Conservation (phyloP, 2,797 vertebrate species). For the Smutsia temminckii region DNA sequence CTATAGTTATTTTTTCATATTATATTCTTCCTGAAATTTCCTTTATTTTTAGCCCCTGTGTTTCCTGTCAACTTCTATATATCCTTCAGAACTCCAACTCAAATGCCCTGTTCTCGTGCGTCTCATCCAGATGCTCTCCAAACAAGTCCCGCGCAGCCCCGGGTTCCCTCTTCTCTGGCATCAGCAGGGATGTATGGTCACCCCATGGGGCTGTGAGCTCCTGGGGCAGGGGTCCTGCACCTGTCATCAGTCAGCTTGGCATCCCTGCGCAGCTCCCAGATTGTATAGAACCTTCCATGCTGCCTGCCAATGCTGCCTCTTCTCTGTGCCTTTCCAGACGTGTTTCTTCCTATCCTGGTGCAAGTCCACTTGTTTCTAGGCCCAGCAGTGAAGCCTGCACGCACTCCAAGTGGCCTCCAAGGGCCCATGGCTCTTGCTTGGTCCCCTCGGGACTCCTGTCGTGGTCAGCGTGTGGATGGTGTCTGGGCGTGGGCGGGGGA, state of each 20-base stretch:
- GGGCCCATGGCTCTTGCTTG: not conserved
- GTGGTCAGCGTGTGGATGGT: fast-evolving
- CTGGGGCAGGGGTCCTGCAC: not conserved
- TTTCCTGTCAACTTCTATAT: not conserved
- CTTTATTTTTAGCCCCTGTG: not conserved
- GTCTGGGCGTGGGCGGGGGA: not conserved
- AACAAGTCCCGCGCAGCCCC: not conserved
- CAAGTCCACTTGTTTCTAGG: not conserved
- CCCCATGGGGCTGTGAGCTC: not conserved
- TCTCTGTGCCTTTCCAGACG: not conserved
- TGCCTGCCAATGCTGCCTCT: not conserved
- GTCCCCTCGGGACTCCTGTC: not conserved
- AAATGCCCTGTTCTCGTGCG: not conserved
- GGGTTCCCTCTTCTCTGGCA: not conserved
- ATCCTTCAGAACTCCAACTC: not conserved
- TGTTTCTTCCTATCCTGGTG: no score
- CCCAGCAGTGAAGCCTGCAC: not conserved
- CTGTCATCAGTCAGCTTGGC: not conserved
- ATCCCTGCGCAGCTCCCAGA: not conserved
- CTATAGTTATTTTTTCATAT: not conserved
- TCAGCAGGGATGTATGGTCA: not conserved
- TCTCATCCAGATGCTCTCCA: not conserved
- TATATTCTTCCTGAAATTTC: not conserved
- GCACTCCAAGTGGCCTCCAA: not conserved
- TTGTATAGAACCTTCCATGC: not conserved